A percentile compares a stretch with the other conserved stretches of the same genome.
phyloP scores from a whole-genome alignment of 2,797 vertebrate genomes.

The Lepilemur ruficaudatus region DNA sequence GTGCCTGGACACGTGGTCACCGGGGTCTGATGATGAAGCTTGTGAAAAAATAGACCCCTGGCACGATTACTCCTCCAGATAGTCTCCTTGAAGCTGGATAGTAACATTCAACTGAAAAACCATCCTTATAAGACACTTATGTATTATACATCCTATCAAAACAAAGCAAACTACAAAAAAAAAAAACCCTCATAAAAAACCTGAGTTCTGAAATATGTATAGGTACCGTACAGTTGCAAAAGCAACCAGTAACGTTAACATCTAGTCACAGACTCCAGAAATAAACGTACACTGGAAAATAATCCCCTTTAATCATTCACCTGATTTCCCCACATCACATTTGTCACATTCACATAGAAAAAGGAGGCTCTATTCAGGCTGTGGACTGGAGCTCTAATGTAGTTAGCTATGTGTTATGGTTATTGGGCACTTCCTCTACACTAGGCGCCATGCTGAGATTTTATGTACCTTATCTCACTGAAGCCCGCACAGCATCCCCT shows the following conservation, averaged over 20 bases:
- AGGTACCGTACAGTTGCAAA: neutral
- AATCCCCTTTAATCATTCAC: neutral
- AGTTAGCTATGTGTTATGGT: rapidly evolving
- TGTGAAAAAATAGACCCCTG: neutral
- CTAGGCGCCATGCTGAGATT: neutral
- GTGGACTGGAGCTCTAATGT: neutral
- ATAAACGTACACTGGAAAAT: neutral
- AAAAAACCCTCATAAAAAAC: neutral
- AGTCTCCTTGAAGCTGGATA: neutral
- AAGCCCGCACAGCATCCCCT: neutral
- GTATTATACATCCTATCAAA: neutral
- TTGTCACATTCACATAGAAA: rapidly evolving
- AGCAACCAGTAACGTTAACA: neutral
- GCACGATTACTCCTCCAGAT: rapidly evolving
- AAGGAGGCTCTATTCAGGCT: neutral
- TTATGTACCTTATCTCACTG: rapidly evolving
- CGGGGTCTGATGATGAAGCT: neutral
- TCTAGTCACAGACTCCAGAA: neutral
- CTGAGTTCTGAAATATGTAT: neutral
- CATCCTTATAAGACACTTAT: neutral
- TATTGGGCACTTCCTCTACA: neutral
- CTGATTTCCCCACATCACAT: neutral
- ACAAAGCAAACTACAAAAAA: neutral
- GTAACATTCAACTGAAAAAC: neutral
- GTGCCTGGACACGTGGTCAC: rapidly evolving